Conservation (phyloP, 2,888 invertebrate genomes). For the Kryphioiulus occultus region DNA sequence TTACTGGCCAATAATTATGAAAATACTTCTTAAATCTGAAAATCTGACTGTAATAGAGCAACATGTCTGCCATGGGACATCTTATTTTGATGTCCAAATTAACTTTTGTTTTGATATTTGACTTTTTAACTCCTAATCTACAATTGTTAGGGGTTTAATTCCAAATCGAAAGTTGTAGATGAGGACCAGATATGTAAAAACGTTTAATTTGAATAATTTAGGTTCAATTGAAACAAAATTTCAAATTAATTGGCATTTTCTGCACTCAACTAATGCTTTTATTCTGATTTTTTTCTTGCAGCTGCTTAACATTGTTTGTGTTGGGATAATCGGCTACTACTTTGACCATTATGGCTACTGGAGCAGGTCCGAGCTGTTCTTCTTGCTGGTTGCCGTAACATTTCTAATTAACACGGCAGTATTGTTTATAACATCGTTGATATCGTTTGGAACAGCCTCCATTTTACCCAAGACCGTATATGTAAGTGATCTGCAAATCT, state of each 20-base stretch:
- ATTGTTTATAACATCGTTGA: not conserved
- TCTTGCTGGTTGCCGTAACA: slow-evolving; percentile 46
- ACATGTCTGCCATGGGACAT: too few species aligned
- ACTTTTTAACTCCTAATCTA: too few species aligned
- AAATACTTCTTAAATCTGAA: not conserved
- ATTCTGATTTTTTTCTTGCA: slow-evolving; percentile 8
- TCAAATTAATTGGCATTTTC: not conserved
- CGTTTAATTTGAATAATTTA: too few species aligned
- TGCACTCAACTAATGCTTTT: not conserved
- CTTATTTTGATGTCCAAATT: too few species aligned
- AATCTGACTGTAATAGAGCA: too few species aligned
- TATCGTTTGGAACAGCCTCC: slow-evolving; percentile 36
- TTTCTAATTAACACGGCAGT: slow-evolving; percentile 39
- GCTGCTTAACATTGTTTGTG: slow-evolving; percentile 43
- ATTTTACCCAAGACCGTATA: not conserved
- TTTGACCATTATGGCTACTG: not conserved
- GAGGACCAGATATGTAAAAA: too few species aligned
- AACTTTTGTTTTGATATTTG: too few species aligned
- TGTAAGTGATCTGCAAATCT: not conserved
- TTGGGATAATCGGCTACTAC: slow-evolving; percentile 40
- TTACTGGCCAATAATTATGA: not conserved
- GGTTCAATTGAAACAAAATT: too few species aligned
- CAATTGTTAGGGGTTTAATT: too few species aligned
- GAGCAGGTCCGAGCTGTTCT: not conserved
- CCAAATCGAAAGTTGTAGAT: too few species aligned